These are phyloP conservation scores for Temnothorax curvispinosus DNA, from an alignment of 1,140 invertebrate genomes.

Conservation along the genomic window DNA sequence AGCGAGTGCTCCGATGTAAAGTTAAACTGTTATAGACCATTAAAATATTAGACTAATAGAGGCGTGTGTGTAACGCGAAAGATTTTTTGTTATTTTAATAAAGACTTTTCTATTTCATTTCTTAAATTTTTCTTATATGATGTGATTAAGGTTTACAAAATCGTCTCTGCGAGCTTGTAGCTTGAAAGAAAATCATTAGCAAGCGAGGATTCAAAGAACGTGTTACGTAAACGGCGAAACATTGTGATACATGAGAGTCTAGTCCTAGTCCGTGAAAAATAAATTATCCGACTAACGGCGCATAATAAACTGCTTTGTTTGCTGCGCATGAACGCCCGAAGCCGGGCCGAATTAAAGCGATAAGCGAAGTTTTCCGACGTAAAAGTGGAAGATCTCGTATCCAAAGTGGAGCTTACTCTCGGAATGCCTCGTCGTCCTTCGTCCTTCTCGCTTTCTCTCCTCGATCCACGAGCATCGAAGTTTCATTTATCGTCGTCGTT, in stretches of 20 bases:
- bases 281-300: neutral
- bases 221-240: neutral
- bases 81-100: too few species aligned
- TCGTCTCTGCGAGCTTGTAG: neutral
- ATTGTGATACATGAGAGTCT: too few species aligned
- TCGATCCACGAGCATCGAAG: slow-evolving; percentile 42
- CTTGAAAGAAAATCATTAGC: neutral
- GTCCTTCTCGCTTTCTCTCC: neutral
- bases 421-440: neutral
- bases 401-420: neutral
- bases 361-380: slow-evolving; percentile 45
- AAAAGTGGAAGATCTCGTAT: neutral
- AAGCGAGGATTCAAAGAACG: neutral
- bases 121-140: too few species aligned
- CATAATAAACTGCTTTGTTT: slow-evolving; percentile 46
- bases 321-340: neutral
- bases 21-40: too few species aligned
- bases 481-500: slow-evolving; percentile 61
- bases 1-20: too few species aligned
- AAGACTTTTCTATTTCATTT: too few species aligned
- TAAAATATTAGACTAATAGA: too few species aligned
- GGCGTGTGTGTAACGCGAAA: too few species aligned
- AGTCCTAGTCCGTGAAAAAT: neutral
- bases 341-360: slow-evolving; percentile 38
- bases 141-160: neutral